Base-by-base conservation (phyloP, 2,113 vertebrate species). In the Passer domesticus region DNA sequence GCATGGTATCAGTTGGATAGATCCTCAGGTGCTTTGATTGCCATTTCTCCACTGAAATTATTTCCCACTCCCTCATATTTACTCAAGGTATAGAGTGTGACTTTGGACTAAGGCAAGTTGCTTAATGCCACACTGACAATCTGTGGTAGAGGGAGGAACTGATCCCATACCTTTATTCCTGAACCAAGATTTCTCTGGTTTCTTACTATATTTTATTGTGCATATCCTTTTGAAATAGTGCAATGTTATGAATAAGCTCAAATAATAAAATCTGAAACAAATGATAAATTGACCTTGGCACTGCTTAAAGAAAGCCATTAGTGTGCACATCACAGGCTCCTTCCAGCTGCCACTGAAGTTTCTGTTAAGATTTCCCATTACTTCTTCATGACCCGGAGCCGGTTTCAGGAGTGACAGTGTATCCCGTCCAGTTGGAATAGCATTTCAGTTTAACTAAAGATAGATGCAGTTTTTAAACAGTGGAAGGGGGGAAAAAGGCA, bases 121-220 rank as follows among this genome's bases (percentile, higher is more conserved):
- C 35, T 59, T 85, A 59, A 69, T 62, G 43, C 59, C 82, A 74
- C 59, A 59, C 78, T 83, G 74, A 83, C 74, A 83, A 46, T 91
- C 41, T 90, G 87, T 84, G 92, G 73, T 37, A 73, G 66, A 75
- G 49, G 53, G 46, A 79, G 49, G 58, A 95, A 84, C 41, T 76
- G 87, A 91, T 82, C 35, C 35, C 30, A 44, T 9, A 11, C 16
- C 37, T 89, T 50, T 64, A 41, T 58, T 53, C 14, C 31, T 28
- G 28, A 75, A 64, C 35, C 49, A 25, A n/a, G 25, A 64, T 76
- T 78, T 70, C 28, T 74, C 43, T 60, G 12, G 8, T 35, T 73
- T 74, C 41, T 55, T 70, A 25, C 7, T 30, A 3, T 47, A 53
- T 82, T 41, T 69, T 85, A 15, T 18, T 49, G 18, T 47, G 15